Evolutionary conservation across 2,888 invertebrate genomes (phyloP), one percentile per base, ranked within the genome.

Genomic region (Dryadula phaetusa): DNA sequence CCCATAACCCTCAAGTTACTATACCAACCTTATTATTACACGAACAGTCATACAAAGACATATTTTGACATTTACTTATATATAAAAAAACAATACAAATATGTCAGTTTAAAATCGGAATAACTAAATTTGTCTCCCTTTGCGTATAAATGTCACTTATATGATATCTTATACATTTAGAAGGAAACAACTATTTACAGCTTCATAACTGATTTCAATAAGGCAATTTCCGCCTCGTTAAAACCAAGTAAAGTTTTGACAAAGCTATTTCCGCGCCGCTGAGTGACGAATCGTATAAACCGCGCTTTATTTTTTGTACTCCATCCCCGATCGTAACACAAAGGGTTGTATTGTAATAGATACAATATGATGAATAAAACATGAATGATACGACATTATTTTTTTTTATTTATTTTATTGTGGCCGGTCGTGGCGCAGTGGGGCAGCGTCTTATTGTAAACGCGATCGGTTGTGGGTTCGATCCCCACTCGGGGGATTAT

Each of bases 171-270:
- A 42, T n/a, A 46, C 20, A 46, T 46, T 46, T 46, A 20, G 20
- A n/a, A 52, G 32, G 28, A 52, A 44, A 42, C n/a, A 47, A 47
- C 4, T 22, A 3, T 22, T 47, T 25, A n/a, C 7, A 49, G 25
- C 14, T n/a, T 25, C 25, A 12, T 28, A 28, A 25, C 25, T n/a
- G 49, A 53, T 20, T 20, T 18, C 34, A 53, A 53, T 53, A 14
- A 53, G 2, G 14, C 18, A 18, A 20, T 53, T 53, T 20, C 34
- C 34, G 53, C 53, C 18, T 53, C 18, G 34, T 34, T 53, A 34
- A 53, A 18, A 34, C 20, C 10, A 53, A 34, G 18, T 34, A 54
- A 20, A 54, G 20, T 34, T 47, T 54, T 20, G 34, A 54, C 32
- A 54, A 34, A 37, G 53, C 34, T 34, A 14, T 34, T 53, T 53